Evolutionary conservation across 2,888 invertebrate species (phyloP), one percentile per base, ranked within the genome.

Genomic region (Ichneumon xanthorius): DNA sequence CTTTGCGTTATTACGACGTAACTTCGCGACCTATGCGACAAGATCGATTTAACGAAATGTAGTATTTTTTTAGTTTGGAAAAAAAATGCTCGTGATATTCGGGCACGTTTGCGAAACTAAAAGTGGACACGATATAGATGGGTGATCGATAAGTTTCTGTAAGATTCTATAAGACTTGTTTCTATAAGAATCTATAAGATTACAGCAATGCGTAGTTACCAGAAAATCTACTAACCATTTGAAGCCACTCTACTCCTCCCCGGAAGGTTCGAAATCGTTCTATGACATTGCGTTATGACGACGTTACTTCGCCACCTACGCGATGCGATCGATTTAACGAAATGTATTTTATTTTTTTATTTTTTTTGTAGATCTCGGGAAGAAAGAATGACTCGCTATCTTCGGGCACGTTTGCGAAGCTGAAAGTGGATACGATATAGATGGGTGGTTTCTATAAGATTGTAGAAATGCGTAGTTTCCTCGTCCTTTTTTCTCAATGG

Each of bases 401-500:
- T 37, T 67, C 7, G 45, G 53, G 4, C 4, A 61, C 37, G 22
- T 82, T 71, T 58, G 50, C 19, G 67, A 72, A 76, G 16, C 55
- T n/a, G 19, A 55, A 72, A 33, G 55, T 4, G 37, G 55, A 33
- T 72, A 40, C 40, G 40, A 40, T 40, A 40, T 9, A 40, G 40
- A 9, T 40, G 40, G 40, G 40, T 11, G 40, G 40, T 40, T 40
- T 40, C 40, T 11, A 16, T 55, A 7, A 55, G 19, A 37, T 68
- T 50, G 72, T 77, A 33, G 22, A 82, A 85, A 55, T 71, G 80
- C 82, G 80, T 80, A 77, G 67, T 80, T 79, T 76, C 71, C 40
- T 67, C 50, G 53, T 70, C 26, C 68, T 58, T 85, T 58, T 67
- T 76, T 72, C 61, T 68, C 85, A 67, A 85, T 80, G 82, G 80